Percentiles rank a stretch among this genome's conserved stretches.
phyloP scores from a whole-genome alignment of 1,140 invertebrate genomes.

The Pomacea maculata region DNA sequence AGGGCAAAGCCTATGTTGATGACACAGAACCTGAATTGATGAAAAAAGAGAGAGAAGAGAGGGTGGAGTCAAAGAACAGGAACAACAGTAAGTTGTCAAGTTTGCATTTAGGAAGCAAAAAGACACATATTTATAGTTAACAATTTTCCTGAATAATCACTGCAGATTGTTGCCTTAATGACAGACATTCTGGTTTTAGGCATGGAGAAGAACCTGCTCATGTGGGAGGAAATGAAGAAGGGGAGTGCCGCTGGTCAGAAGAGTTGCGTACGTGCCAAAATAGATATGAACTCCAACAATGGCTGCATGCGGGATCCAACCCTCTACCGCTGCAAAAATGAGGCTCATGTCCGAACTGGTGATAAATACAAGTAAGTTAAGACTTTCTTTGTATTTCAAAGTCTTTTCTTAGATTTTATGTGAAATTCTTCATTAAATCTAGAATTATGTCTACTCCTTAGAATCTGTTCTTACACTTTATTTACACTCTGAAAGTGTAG shows the following conservation, averaged over 20 bases:
- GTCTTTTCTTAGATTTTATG: not conserved
- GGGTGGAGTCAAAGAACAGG: slow-evolving; percentile 76
- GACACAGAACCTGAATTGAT: slow-evolving; percentile 94
- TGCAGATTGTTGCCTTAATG: too few relatives aligned
- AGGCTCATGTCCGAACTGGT: slow-evolving; percentile 91
- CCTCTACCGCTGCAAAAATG: slow-evolving; percentile 97
- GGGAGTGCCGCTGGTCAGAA: slow-evolving; percentile 81
- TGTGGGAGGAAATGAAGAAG: slow-evolving; percentile 97
- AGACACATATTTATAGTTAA: too few relatives aligned
- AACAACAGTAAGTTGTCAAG: slow-evolving; percentile 45
- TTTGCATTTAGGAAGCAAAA: not conserved
- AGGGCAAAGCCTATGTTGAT: slow-evolving; percentile 94
- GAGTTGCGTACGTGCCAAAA: slow-evolving; percentile 96
- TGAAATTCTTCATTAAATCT: not conserved
- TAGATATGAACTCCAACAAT: slow-evolving; percentile 96
- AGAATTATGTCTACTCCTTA: not conserved
- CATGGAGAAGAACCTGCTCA: slow-evolving; percentile 83
- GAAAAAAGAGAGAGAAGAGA: slow-evolving; percentile 93
- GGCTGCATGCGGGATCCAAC: slow-evolving; percentile 99
- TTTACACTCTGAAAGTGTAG: too few relatives aligned
- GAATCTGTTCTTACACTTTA: too few relatives aligned
- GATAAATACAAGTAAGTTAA: slow-evolving; percentile 89
- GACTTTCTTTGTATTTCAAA: not conserved
- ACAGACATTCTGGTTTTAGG: slow-evolving; percentile 69
- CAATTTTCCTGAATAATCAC: too few relatives aligned